Base-by-base conservation (phyloP, 2,888 invertebrate species). In the Plemyria rubiginata region DNA sequence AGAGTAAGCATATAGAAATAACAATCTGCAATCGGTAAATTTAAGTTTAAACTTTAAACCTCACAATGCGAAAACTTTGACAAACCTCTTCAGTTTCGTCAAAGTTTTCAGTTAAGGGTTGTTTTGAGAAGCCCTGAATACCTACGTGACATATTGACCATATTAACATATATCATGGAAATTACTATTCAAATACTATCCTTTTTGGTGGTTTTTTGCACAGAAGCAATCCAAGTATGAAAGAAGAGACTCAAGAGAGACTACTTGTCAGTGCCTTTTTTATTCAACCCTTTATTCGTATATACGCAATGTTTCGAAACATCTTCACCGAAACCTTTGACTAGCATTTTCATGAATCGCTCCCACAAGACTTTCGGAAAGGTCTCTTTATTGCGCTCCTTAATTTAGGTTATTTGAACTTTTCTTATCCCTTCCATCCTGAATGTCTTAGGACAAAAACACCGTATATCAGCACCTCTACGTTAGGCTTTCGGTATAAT, bases 351-450 rank as follows among this genome's bases (percentile, higher is more conserved):
- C 86, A 83, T 82, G 85, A 88, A 89, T 86, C 75, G 84, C 80
- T 85, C 86, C 87, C 85, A 79, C 81, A 86, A 85, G 86, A 82
- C 81, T 82, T 84, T 82, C 76, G 79, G 75, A 84, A 85, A 83
- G 87, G 86, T 84, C 84, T 79, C 81, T 86, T 87, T 86, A 87
- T 86, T 85, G 83, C 82, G 77, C 77, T 80, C 82, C 84, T 87
- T 87, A 86, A 86, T 87, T 87, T 84, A 77, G 85, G 85, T 84
- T 86, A 86, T 86, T 86, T 85, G 82, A 86, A 87, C 83, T 86
- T 85, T 85, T 81, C 84, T 82, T 80, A 79, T 83, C 81, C 83
- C 79, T 80, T 79, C 84, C 78, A 80, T 78, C 74, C 79, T 79
- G 77, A 78, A 83, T 81, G 77, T 78, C 78, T 79, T 74, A 70